phyloP scores from a whole-genome alignment of 53 echinoderm and acorn worm genomes.

The Mesocentrotus franciscanus region DNA sequence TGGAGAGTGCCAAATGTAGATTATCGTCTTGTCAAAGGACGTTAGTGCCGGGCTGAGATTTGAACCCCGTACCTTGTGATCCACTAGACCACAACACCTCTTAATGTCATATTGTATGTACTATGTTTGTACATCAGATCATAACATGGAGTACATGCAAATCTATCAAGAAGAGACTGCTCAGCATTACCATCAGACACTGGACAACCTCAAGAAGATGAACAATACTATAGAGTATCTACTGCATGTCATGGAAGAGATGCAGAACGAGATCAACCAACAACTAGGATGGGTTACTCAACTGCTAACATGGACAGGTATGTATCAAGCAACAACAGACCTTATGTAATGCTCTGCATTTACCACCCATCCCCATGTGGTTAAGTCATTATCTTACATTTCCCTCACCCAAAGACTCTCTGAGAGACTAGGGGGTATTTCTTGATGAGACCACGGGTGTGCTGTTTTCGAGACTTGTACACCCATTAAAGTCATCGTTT shows the following conservation, averaged over 20 bases:
- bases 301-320: conserved; percentile 83
- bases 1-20: too few species aligned
- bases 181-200: conserved; percentile 83
- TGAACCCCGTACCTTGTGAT: too few species aligned
- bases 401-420: too few species aligned
- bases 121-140: conserved; percentile 56
- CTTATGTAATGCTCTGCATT: too few species aligned
- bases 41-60: too few species aligned
- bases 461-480: not conserved
- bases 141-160: conserved; percentile 72
- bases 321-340: not conserved
- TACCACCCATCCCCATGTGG: too few species aligned
- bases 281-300: conserved; percentile 88
- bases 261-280: conserved; percentile 88
- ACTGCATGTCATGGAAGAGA: conserved; percentile 77
- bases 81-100: not conserved
- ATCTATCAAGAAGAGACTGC: conserved; percentile 77
- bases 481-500: too few species aligned
- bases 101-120: not conserved
- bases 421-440: too few species aligned
- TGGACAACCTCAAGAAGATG: conserved; percentile 93
- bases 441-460: too few species aligned
- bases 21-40: too few species aligned
- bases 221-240: conserved; percentile 89
- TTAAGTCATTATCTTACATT: too few species aligned